Evolutionary conservation across 2,888 invertebrate genomes (phyloP), one percentile per base, ranked within the genome.

Genomic region (Xestia rhomboidea): DNA sequence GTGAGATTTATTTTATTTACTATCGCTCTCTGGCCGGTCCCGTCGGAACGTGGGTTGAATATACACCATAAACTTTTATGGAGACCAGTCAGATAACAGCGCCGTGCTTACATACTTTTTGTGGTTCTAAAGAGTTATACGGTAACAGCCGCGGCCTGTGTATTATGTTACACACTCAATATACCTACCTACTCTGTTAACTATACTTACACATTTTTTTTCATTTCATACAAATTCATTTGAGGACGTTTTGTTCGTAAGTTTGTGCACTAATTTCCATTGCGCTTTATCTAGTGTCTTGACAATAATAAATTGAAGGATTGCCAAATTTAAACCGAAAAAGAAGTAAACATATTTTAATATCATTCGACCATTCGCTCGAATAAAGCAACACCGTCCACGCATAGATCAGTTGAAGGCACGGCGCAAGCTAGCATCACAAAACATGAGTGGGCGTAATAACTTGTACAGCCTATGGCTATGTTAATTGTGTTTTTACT

Each of bases 51-150:
- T 91, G 91, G 91, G 89, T 89, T 89, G 92, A 90, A 91, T 92
- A 91, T 88, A 91, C 91, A 88, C 92, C 90, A 91, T 94, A 90
- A 93, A 94, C 86, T 91, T 94, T 94, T 93, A 94, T 93, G 90
- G 91, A 89, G 86, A 79, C 90, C 90, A 89, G 84, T 76, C 85
- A 89, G 93, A 93, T 93, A 93, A 92, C 90, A 87, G 83, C 81
- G 83, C 86, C 86, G 73, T 63, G 80, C 84, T 80, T 79, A 75
- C 80, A 75, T 78, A 76, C 81, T 85, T 89, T 49, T 92, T 91
- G 91, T 90, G 88, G 86, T 87, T 85, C 83, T 73, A 79, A 77
- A 81, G 86, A 89, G 81, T 86, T 85, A 86, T 84, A 67, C 66
- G 63, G 63, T 72, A 63, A 49, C 68, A 71, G 62, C 13, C 30